A percentile compares a stretch with the other conserved stretches of the same genome.
phyloP scores from a whole-genome alignment of 1,140 invertebrate genomes.

The Eurytemora carolleeae region DNA sequence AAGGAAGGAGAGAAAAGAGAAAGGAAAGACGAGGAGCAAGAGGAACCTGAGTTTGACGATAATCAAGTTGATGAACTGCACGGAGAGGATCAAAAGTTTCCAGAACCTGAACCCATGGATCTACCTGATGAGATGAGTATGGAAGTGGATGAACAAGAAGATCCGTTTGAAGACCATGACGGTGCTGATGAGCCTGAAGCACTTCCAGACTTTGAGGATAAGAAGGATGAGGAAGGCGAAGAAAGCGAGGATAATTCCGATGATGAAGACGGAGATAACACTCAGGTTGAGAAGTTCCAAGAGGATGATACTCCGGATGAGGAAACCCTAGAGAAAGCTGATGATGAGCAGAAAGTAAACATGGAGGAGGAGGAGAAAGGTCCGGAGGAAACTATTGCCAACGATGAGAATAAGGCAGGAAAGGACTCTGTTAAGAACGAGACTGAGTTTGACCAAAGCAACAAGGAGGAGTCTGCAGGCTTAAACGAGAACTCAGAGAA shows the following conservation, averaged over 20 bases:
- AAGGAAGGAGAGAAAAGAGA: background rate
- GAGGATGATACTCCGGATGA: constrained; percentile 12
- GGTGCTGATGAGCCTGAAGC: background rate
- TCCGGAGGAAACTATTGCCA: background rate
- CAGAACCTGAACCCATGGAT: background rate
- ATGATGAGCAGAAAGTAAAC: background rate
- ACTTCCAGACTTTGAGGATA: background rate
- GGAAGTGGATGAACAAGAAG: background rate
- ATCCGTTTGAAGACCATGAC: background rate
- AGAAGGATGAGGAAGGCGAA: background rate
- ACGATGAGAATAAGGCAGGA: background rate
- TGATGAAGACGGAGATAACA: background rate
- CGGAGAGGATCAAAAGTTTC: background rate
- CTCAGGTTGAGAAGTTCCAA: background rate
- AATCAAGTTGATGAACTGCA: background rate
- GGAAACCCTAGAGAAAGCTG: constrained; percentile 2
- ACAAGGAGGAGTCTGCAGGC: constrained; percentile 28
- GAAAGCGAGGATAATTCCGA: background rate
- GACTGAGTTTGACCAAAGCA: constrained; percentile 20
- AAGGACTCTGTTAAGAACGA: constrained; percentile 23
- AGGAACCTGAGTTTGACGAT: background rate
- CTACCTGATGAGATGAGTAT: background rate
- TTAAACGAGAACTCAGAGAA: constrained; percentile 26
- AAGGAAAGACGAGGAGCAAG: background rate
- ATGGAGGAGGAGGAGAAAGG: constrained; percentile 2